Conservation (phyloP, 2,797 vertebrate species). For the Echeneis naucrates region DNA sequence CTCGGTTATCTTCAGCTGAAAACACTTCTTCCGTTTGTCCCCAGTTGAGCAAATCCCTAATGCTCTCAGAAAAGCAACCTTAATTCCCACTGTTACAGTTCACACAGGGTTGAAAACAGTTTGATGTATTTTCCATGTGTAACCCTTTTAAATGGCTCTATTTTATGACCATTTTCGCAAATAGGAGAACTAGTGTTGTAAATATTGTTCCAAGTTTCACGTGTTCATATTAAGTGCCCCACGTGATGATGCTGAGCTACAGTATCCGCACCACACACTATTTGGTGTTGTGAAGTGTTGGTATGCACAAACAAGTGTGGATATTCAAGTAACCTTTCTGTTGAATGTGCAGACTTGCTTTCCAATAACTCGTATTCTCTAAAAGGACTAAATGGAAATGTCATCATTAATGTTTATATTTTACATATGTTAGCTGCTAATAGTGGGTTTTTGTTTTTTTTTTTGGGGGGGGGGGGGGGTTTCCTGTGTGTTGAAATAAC, state of each 20-base stretch:
- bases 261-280: slow-evolving; percentile 11
- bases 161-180: background rate
- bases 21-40: background rate
- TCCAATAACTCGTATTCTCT: background rate
- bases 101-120: background rate
- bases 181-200: background rate
- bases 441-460: no score
- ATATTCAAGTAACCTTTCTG: slow-evolving; percentile 17
- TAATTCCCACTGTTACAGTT: background rate
- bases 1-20: background rate
- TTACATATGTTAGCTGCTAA: background rate
- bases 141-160: background rate
- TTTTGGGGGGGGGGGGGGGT: no score
- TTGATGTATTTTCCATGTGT: background rate
- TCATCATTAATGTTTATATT: background rate
- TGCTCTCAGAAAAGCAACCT: background rate
- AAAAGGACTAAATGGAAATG: slow-evolving; percentile 1
- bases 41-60: background rate
- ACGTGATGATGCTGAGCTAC: slow-evolving; percentile 10
- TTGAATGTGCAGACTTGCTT: background rate
- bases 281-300: slow-evolving; percentile 11
- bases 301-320: background rate
- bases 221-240: slow-evolving; percentile 3
- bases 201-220: background rate
- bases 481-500: slow-evolving; percentile 22